These are phyloP conservation scores for Tokudaia tokunoshimensis DNA, from an alignment of 2,797 vertebrate species.

Conservation along the genomic window DNA sequence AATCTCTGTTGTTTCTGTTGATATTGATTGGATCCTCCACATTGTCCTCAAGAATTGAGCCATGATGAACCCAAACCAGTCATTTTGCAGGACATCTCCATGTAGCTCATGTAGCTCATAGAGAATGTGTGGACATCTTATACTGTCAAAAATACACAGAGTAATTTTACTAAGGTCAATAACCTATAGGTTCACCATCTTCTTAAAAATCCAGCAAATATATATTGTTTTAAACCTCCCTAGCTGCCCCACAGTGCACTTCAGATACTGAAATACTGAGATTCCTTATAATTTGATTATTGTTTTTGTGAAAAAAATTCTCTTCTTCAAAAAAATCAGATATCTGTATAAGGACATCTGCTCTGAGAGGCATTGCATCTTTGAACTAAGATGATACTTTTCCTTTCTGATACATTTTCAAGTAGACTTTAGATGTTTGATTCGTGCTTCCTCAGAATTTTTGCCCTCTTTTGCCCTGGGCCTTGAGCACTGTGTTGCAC, in stretches of 20 bases:
- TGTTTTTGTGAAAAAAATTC: background rate
- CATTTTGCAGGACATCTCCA: background rate
- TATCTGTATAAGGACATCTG: background rate
- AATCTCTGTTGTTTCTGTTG: background rate
- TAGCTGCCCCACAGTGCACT: background rate
- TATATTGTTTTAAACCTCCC: background rate
- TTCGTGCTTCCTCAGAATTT: background rate
- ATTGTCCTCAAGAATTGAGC: background rate
- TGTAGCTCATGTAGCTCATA: too few relatives aligned
- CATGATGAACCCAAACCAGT: background rate
- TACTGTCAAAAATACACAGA: background rate
- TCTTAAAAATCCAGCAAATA: background rate
- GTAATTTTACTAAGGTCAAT: background rate
- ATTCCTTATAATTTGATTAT: background rate
- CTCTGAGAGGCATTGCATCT: background rate
- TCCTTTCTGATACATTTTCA: background rate
- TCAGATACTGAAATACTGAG: too few relatives aligned
- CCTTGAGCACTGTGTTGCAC: background rate
- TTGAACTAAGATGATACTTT: background rate
- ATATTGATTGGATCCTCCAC: background rate
- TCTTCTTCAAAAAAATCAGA: background rate
- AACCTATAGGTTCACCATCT: background rate
- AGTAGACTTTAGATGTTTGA: conserved; percentile 4
- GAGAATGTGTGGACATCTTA: background rate
- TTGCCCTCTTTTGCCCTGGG: background rate